These are phyloP conservation scores for Lycorma delicatula DNA, from an alignment of 1,140 invertebrate species.

Conservation along the genomic window DNA sequence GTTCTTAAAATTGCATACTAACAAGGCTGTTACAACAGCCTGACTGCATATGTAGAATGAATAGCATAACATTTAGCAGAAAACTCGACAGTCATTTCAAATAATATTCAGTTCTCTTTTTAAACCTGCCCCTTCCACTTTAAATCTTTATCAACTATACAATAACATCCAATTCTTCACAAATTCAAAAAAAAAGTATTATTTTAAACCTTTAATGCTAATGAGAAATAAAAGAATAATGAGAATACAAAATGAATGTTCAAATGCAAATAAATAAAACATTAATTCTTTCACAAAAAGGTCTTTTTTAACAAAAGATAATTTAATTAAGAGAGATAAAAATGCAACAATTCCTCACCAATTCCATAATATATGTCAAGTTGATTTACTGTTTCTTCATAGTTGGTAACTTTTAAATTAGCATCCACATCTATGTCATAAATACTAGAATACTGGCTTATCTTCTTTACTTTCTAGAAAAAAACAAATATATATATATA, in stretches of 20 bases:
- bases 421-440: slow-evolving; percentile 13
- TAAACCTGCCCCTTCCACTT: too few relatives aligned
- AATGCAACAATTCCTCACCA: slow-evolving; percentile 45
- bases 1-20: too few relatives aligned
- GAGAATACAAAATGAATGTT: too few relatives aligned
- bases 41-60: too few relatives aligned
- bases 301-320: background rate
- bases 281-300: background rate
- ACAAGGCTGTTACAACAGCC: too few relatives aligned
- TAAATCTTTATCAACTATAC: too few relatives aligned
- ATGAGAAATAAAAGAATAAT: background rate
- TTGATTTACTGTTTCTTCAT: slow-evolving; percentile 81
- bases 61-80: too few relatives aligned
- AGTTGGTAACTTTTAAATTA: slow-evolving; percentile 66
- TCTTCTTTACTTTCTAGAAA: background rate
- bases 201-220: background rate
- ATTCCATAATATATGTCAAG: slow-evolving; percentile 89
- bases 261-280: background rate
- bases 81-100: too few relatives aligned
- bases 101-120: too few relatives aligned
- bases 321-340: background rate
- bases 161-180: too few relatives aligned
- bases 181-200: slow-evolving; percentile 13
- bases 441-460: background rate
- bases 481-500: too few relatives aligned